phyloP scores from a whole-genome alignment of 1,140 invertebrate species.

The Brachionus calyciflorus region DNA sequence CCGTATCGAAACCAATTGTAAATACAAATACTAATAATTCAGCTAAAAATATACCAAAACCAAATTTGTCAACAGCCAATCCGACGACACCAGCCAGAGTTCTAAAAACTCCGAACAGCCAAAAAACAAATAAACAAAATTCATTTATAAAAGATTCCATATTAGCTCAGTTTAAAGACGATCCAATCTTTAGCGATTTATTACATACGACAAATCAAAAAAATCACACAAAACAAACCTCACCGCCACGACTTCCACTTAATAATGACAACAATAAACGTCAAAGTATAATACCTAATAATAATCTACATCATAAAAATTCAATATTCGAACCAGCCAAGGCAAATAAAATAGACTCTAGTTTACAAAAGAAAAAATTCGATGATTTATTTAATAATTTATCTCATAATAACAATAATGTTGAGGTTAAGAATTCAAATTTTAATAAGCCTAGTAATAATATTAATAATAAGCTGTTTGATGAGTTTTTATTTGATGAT shows the following conservation, averaged over 20 bases:
- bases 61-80: neutral
- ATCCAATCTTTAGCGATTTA: constrained; percentile 30
- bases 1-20: neutral
- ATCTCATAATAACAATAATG: neutral
- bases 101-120: constrained; percentile 4
- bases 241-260: neutral
- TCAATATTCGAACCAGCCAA: constrained; percentile 21
- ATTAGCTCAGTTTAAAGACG: constrained; percentile 45
- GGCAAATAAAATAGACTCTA: constrained; percentile 8
- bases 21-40: neutral
- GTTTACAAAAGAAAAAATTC: constrained; percentile 45
- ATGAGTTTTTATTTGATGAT: constrained; percentile 35
- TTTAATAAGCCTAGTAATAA: neutral
- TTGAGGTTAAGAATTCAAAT: neutral
- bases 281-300: neutral
- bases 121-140: neutral
- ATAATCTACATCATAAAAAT: neutral
- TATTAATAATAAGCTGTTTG: neutral
- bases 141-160: constrained; percentile 18
- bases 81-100: neutral
- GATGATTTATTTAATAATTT: constrained; percentile 41
- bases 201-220: neutral
- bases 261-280: neutral
- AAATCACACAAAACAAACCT: neutral
- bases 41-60: constrained; percentile 32